These are phyloP conservation scores for Ypsolopha scabrella DNA, from an alignment of 2,888 invertebrate genomes.

Conservation along the genomic window DNA sequence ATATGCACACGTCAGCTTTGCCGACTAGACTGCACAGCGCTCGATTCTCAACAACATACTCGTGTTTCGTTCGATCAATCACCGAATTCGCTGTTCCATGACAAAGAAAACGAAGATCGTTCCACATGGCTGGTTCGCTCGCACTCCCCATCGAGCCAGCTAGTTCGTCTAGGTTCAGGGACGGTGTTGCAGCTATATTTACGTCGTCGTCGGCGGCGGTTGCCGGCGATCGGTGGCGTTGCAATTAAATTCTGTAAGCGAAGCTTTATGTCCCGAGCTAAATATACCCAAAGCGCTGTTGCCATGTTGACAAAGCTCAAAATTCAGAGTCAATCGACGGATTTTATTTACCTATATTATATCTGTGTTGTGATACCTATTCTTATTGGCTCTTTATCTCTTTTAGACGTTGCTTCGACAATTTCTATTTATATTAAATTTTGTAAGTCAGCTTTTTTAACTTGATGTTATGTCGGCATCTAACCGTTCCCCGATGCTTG, in stretches of 20 bases:
- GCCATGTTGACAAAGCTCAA: slow-evolving; percentile 1
- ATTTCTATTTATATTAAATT: too few relatives aligned
- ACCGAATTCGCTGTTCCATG: not conserved
- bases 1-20: slow-evolving; percentile 34
- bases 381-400: too few relatives aligned
- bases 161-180: slow-evolving; percentile 67
- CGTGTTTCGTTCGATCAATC: not conserved
- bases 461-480: not conserved
- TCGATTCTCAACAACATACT: not conserved
- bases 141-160: slow-evolving; percentile 24
- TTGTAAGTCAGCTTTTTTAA: too few relatives aligned
- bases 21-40: not conserved
- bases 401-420: too few relatives aligned
- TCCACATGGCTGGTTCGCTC: not conserved
- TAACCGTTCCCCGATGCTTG: not conserved
- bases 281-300: slow-evolving; percentile 32
- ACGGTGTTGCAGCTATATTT: slow-evolving; percentile 59
- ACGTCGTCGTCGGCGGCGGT: slow-evolving; percentile 55
- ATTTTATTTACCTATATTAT: too few relatives aligned
- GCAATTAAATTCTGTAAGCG: slow-evolving; percentile 66
- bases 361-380: too few relatives aligned
- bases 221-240: slow-evolving; percentile 27
- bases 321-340: too few relatives aligned
- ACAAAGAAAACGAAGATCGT: slow-evolving; percentile 1
- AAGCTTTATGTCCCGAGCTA: slow-evolving; percentile 56